These are phyloP conservation scores for Drosophila hawaiiensis DNA, from an alignment of 2,888 invertebrate genomes.

Conservation along the genomic window DNA sequence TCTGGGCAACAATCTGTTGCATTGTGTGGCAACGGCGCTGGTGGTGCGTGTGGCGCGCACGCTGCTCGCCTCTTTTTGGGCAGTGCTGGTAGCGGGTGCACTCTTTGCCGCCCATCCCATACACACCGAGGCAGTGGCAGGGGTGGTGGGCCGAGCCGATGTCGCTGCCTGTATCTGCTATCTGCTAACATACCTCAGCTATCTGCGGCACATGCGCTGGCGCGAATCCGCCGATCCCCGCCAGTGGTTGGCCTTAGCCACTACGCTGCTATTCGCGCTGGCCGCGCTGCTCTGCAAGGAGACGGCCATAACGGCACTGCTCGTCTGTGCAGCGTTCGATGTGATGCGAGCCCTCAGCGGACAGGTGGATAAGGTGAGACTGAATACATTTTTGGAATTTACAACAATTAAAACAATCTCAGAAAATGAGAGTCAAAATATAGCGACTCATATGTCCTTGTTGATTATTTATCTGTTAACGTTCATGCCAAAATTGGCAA, in stretches of 20 bases:
- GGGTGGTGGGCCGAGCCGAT: slow-evolving; percentile 97
- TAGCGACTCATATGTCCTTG: neutral
- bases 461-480: neutral
- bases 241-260: slow-evolving; percentile 88
- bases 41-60: slow-evolving; percentile 92
- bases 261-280: slow-evolving; percentile 89
- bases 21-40: slow-evolving; percentile 93
- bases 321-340: slow-evolving; percentile 96
- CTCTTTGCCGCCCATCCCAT: slow-evolving; percentile 98
- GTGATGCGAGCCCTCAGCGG: slow-evolving; percentile 87
- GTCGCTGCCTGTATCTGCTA: slow-evolving; percentile 96
- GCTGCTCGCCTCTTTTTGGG: slow-evolving; percentile 89
- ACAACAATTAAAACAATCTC: no score
- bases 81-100: slow-evolving; percentile 91
- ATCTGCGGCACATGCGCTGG: slow-evolving; percentile 91
- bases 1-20: slow-evolving; percentile 93
- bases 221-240: slow-evolving; percentile 86
- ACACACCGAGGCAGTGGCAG: slow-evolving; percentile 98
- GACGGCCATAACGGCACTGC: slow-evolving; percentile 96
- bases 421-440: no score
- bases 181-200: slow-evolving; percentile 93
- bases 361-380: slow-evolving; percentile 86
- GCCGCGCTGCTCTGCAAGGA: slow-evolving; percentile 97
- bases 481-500: neutral
- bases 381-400: neutral